Evolutionary conservation across 30 jellyfish, hydroid and myxozoan genomes (phyloP), one percentile per base, ranked within the genome.

Genomic region (Aurelia aurita): DNA sequence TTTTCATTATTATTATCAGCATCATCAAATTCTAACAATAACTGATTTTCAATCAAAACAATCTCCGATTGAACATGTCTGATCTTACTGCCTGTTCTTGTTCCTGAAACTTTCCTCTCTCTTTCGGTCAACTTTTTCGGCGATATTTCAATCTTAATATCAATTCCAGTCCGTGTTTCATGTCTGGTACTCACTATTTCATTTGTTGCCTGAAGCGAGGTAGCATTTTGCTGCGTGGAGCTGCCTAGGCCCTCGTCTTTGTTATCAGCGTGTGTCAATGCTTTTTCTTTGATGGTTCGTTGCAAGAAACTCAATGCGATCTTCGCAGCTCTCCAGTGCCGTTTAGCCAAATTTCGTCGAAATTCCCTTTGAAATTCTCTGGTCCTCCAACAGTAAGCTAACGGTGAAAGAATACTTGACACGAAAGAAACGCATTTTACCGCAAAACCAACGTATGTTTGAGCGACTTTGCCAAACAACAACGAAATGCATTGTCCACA

Each of bases 321-420:
- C 21, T 86, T 44, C 54, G 93, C 93, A 1, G 93, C 93, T 39
- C 77, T 72, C 93, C 93, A 83, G n/a, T 74, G 93, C 23, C 93
- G 76, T 71, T 75, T 83, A 21, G 75, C 60, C 70, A 83, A 29
- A 47, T 70, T 70, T 34, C 58, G 49, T 15, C 66, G 47, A 46
- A 85, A 71, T 69, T 85, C 95, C 26, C 86, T 31, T 58, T 77
- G 87, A 67, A 75, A 87, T 28, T 87, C 96, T 39, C 96, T 77
- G 26, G 96, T 69, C 29, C 96, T 39, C 96, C 96, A 87, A 39
- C 96, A 87, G 58, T 87, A 87, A 6, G 78, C 90, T 18, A 87
- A 74, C 9, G 96, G 96, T 23, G 96, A 69, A 28, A 87, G n/a
- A 19, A 76, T 77, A 58, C 96, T 87, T 20, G 88, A 69, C 11